Evolutionary conservation across 2,113 vertebrate species (phyloP), one percentile per base, ranked within the genome.

Genomic region (Plotosus lineatus): DNA sequence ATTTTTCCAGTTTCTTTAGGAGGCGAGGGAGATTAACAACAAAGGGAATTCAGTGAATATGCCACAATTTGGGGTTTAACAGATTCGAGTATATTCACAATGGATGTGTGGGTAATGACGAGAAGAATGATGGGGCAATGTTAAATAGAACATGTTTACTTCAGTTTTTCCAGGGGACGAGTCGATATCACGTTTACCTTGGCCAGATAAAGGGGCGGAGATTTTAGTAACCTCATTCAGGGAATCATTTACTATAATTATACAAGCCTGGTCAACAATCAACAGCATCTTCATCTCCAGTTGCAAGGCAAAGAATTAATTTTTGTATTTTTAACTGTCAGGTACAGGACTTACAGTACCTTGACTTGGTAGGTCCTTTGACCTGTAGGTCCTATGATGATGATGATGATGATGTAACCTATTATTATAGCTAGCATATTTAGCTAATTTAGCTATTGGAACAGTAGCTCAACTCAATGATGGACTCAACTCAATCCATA

Each of bases 51-150:
- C 46, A 19, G 42, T 61, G 12, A 9, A 0, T 80, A 19, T 19
- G 36, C 44, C 76, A 79, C 63, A 66, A 38, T 23, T 66, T 38
- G 31, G 58, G 42, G 28, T 48, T 50, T 38, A 48, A 14, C n/a
- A 48, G 23, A 71, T 50, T 33, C 21, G 28, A 33, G 14, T 75
- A 7, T 76, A 60, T 76, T 76, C 74, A 76, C 55, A 76, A 44
- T 60, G 40, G 36, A 44, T 44, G 14, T 31, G 38, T 10, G 36
- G 44, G 23, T 44, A 26, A 68, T 68, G 40, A 68, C 7, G 11
- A 26, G 38, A 14, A n/a, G 33, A 36, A 33, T 1, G 0, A 63
- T n/a, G 7, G 33, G 60, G 60, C 31, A 4, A 21, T 9, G 60
- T 8, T 40, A 23, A 10, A 38, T 23, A 9, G 0, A 40, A 1